Percentiles rank a stretch among this genome's conserved stretches.
Evolutionary conservation across 1,140 invertebrate genomes (phyloP).

Genomic region (Temnothorax nylanderi): DNA sequence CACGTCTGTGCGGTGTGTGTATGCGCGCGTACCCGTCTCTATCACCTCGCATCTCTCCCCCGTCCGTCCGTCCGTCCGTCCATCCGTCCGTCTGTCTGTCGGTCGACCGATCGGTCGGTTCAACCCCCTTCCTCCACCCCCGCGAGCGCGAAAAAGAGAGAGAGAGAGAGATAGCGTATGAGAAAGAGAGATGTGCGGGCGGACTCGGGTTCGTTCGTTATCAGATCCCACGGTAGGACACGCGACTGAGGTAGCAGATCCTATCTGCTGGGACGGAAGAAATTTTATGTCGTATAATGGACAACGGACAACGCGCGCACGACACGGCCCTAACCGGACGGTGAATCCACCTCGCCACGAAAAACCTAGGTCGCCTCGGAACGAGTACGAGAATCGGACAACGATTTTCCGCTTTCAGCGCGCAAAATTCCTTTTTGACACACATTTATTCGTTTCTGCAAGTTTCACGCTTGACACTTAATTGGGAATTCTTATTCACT

Average conservation of each 20-base stretch:
- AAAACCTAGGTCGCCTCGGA: constrained; percentile 11
- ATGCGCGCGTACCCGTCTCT: constrained; percentile 49
- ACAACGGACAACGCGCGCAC: constrained; percentile 70
- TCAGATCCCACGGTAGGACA: constrained; percentile 83
- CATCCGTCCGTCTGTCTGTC: constrained; percentile 62
- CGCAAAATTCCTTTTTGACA: background rate
- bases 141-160: constrained; percentile 50
- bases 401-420: constrained; percentile 30
- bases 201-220: constrained; percentile 78
- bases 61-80: constrained; percentile 62
- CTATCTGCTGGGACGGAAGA: constrained; percentile 83
- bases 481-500: background rate
- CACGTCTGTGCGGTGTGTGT: constrained; percentile 27
- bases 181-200: constrained; percentile 69
- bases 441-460: background rate
- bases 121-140: constrained; percentile 52
- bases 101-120: constrained; percentile 64
- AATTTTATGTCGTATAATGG: constrained; percentile 85
- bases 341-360: constrained; percentile 70
- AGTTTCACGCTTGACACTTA: background rate
- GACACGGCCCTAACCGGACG: constrained; percentile 60
- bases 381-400: constrained; percentile 30
- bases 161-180: constrained; percentile 9
- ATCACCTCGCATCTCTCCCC: constrained; percentile 64
- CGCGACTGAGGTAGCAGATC: constrained; percentile 82